Base-by-base conservation (phyloP, 2,113 vertebrate genomes). In the Gymnogyps californianus region DNA sequence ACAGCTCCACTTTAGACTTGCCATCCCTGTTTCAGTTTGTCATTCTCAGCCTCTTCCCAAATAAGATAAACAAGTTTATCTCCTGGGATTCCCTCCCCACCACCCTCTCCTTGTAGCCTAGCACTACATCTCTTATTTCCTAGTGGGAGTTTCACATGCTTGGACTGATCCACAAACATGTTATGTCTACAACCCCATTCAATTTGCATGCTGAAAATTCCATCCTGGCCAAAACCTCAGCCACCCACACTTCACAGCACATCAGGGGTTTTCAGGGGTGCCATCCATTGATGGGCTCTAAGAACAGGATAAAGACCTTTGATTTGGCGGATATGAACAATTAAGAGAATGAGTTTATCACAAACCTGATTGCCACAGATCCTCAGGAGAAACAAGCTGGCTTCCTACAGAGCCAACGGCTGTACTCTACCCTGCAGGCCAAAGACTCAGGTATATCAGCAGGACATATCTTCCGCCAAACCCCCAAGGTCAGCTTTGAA, bases 221-320 rank as follows among this genome's bases (percentile, higher is more conserved):
- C 38, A 69, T 11, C 44, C 31, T 14, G 32, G 58, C 29, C 49
- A 46, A 69, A 80, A 32, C 4, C 31, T 70, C 57, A 81, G 40
- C 44, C 71, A 49, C 5, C 7, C n/a, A 64, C 21, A n/a, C 34
- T 44, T 67, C 55, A 65, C 34, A 59, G 52, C 22, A 26, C 52
- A 18, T 13, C 18, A 42, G 42, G 19, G 31, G 13, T 11, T 77
- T 70, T 34, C 64, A 65, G 55, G 22, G 13, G 7, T 34, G 13
- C 2, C 44, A 79, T 19, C 52, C 16, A n/a, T 1, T n/a, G 38
- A 25, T 3, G 6, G 4, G 16, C 5, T 59, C 11, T 3, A 47
- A 51, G 62, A 66, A 34, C 10, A 88, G 17, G 5, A 54, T 26
- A 59, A 65, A 28, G 10, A 76, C 6, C 10, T 86, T 61, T 38